Base-by-base conservation (phyloP, 2,797 vertebrate species). In the Acrossocheilus fasciatus region DNA sequence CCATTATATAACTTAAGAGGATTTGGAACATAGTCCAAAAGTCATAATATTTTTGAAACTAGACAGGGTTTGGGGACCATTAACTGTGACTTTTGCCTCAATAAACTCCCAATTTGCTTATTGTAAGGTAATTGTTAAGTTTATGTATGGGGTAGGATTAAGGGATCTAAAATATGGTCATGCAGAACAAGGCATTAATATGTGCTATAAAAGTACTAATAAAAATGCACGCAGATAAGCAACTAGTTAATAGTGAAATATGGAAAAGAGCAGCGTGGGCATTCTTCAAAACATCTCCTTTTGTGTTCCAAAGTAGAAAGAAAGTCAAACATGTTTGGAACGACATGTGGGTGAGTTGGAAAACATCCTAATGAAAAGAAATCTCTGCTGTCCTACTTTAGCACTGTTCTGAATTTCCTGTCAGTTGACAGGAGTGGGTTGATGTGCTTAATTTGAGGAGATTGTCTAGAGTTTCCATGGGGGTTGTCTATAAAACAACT, bases 361-460 rank as follows among this genome's bases (percentile, higher is more conserved):
- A 30, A 43, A 62, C 57, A 12, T 64, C 41, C 39, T 79, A 45
- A 64, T 79, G 39, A 64, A 79, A 79, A 79, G 1, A 79, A 79
- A 79, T 64, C 57, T 17, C 74, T 66, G 64, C 74, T 84, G 74
- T 78, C 62, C 83, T 69, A 78, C 73, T 84, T 84, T 69, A 43
- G 34, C 23, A 30, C 47, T 41, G 83, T 68, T 69, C 36, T 78
- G 36, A 64, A 66, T 76, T 59, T 74, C 73, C 57, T 47, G 36
- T 82, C 36, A 72, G 50, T 75, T 78, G 69, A 36, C 66, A 86
- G 64, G 59, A 86, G 45, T 26, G 57, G 26, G 64, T 18, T 76
- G 68, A 83, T 75, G 57, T 64, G 82, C 47, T 79, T 85, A 87
- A 88, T 70, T 82, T 78, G 78, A 83, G 69, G 84, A 81, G 81